Conservation (phyloP, 2,888 invertebrate species). For the Tyria jacobaeae region DNA sequence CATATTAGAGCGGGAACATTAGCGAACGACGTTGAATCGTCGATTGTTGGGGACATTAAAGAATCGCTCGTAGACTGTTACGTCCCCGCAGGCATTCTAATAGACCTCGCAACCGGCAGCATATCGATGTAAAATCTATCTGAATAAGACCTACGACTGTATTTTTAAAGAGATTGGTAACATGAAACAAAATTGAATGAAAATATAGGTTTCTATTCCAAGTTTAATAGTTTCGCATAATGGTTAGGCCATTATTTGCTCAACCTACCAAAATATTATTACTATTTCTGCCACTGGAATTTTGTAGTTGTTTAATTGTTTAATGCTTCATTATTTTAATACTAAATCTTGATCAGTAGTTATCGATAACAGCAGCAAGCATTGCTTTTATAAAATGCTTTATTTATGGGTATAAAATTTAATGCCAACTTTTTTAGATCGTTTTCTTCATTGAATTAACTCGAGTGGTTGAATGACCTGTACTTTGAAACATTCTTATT, state of each 20-base stretch:
- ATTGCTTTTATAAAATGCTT: background rate
- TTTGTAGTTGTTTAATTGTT: too few relatives aligned
- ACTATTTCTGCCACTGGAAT: background rate
- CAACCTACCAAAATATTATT: background rate
- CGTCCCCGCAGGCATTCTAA: constrained; percentile 78
- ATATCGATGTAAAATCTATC: constrained; percentile 44
- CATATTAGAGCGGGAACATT: constrained; percentile 62
- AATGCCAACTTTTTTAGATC: background rate
- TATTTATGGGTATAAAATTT: background rate
- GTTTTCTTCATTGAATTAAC: too few relatives aligned
- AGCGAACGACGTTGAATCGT: constrained; percentile 59
- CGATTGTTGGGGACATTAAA: constrained; percentile 69
- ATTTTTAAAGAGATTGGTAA: constrained; percentile 16
- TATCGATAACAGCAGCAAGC: background rate
- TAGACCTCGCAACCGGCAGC: constrained; percentile 62
- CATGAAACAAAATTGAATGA: constrained; percentile 8
- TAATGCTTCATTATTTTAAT: background rate
- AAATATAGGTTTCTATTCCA: constrained; percentile 19
- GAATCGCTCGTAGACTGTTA: constrained; percentile 73
- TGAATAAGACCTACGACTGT: constrained; percentile 30
- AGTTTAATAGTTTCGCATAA: background rate
- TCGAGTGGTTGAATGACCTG: background rate
- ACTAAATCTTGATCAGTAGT: background rate
- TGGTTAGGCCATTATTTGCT: background rate
- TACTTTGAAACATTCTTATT: background rate